Base-by-base conservation (phyloP, 2,888 invertebrate genomes). In the Hecatera dysodea region DNA sequence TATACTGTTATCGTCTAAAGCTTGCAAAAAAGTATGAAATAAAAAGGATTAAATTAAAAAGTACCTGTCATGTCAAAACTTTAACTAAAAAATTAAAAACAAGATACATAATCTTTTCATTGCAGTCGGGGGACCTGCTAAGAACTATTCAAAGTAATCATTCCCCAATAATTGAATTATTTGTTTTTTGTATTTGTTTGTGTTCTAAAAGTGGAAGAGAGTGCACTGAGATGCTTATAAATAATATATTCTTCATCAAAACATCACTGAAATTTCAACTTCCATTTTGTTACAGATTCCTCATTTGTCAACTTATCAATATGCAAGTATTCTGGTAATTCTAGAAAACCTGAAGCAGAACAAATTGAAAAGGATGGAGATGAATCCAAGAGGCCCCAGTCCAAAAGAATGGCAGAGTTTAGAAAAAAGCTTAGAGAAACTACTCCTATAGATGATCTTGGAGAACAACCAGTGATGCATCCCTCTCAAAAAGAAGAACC, bases 401-500 rank as follows among this genome's bases (percentile, higher is more conserved):
- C 95, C 5, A 93, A 93, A 82, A 86, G 96, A 77, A 76, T 98
- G 88, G 92, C 97, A 75, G 98, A 98, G 88, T 98, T 98, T 89
- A 96, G 97, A 83, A 97, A 98, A 89, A 98, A 98, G 90, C 91
- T 98, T 72, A 97, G 98, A 78, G 97, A 97, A 87, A 97, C 97
- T 67, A 97, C 97, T 48, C 96, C 97, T 17, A 95, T 97, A 90
- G 97, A 97, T 44, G 97, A 98, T 93, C 94, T 99, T 76, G 98
- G 98, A 78, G 98, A 98, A 88, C 96, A 97, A 72, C 96, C 97
- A 50, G 96, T 97, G 12, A 96, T 96, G 81, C 98, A 98, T 91
- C 75, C 82, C 2, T 55, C 98, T 98, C 97, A 97, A 89, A 98
- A 98, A 90, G 97, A 98, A 87, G 98, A 99, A 87, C 98, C 99